A percentile compares a stretch with the other conserved stretches of the same genome.
Evolutionary conservation across 2,888 invertebrate genomes (phyloP).

Genomic region (Crossocerus cetratus): DNA sequence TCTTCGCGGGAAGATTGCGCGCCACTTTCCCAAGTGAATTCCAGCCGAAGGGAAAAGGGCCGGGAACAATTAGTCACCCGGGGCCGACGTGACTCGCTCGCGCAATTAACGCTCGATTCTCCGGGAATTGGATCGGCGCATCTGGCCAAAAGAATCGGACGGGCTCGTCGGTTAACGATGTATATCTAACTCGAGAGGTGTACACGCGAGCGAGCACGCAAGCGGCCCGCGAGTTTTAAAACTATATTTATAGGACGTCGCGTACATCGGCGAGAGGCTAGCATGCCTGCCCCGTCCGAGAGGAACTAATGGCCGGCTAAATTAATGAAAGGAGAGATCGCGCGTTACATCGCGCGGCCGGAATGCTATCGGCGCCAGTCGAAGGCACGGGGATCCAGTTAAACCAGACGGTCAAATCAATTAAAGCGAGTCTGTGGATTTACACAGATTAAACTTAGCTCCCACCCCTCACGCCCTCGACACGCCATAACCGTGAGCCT

Average conservation of each 20-base stretch:
- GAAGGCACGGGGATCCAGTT: no score
- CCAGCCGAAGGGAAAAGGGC: no score
- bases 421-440: not conserved
- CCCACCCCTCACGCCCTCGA: not conserved
- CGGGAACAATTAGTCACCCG: no score
- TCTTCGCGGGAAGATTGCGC: no score
- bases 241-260: not conserved
- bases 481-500: not conserved
- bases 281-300: not conserved
- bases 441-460: not conserved
- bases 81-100: no score
- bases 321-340: conserved; percentile 1
- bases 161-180: not conserved
- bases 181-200: not conserved
- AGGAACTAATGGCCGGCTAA: not conserved
- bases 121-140: no score
- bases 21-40: no score
- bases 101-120: no score
- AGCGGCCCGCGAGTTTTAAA: no score
- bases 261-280: not conserved
- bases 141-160: no score
- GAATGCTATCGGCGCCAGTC: not conserved
- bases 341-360: not conserved
- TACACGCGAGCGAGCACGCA: not conserved
- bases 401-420: not conserved